These are phyloP conservation scores for Berghia stephanieae DNA, from an alignment of 1,140 invertebrate genomes.

Conservation along the genomic window DNA sequence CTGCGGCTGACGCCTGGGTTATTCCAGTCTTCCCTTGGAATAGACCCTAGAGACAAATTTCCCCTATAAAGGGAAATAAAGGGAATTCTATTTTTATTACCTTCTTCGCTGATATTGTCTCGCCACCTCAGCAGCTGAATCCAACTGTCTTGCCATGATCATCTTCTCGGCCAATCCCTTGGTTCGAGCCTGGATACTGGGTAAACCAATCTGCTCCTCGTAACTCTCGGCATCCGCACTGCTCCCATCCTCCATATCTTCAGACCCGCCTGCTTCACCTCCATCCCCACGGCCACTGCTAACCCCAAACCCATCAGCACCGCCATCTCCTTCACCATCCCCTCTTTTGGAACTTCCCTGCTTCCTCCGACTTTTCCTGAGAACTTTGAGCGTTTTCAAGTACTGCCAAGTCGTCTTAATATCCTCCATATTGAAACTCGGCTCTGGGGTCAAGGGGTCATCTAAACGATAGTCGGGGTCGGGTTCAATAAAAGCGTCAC, in stretches of 20 bases:
- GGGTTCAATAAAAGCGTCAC: too few species aligned
- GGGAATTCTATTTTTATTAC: too few species aligned
- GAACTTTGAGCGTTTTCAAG: not conserved
- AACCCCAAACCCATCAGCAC: not conserved
- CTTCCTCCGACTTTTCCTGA: not conserved
- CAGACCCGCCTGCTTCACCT: not conserved
- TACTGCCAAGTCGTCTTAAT: not conserved
- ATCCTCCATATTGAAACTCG: constrained; percentile 18
- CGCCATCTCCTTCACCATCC: not conserved
- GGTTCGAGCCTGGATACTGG: not conserved
- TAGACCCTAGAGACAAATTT: too few species aligned
- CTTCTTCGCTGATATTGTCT: too few species aligned
- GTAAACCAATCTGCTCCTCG: constrained; percentile 15
- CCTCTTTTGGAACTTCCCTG: not conserved
- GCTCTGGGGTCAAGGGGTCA: too few species aligned
- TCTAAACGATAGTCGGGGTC: too few species aligned
- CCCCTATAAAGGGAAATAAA: too few species aligned
- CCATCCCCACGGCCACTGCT: not conserved
- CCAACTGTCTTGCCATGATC: constrained; percentile 7
- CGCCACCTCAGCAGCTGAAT: not conserved
- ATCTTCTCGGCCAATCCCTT: constrained; percentile 11
- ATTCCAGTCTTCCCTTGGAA: too few species aligned
- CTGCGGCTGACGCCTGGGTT: too few species aligned
- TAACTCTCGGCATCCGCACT: not conserved
- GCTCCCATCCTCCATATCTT: not conserved